Base-by-base conservation (phyloP, 2,888 invertebrate species). In the Cecidostiba fungosa region DNA sequence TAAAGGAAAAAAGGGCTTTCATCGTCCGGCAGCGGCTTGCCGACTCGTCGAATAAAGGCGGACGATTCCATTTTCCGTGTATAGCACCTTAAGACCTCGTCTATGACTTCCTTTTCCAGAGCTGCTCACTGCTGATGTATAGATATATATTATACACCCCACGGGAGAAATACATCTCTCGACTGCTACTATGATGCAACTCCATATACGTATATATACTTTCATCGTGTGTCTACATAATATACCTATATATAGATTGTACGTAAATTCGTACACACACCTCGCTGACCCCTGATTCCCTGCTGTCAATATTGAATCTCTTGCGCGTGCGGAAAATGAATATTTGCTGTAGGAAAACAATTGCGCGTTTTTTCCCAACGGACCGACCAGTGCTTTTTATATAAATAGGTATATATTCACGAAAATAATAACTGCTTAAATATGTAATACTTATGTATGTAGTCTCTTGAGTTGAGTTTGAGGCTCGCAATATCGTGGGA, bases 41-140 rank as follows among this genome's bases (percentile, higher is more conserved):
- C 54, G 77, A 62, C 32, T 77, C n/a, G 29, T 72, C 72, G 62
- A n/a, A 54, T 50, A 77, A 54, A 66, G n/a, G 66, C 23, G 47
- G 54, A 82, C 47, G 66, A 77, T 77, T 73, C 82, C 66, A 82
- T 85, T 78, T 85, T 72, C 50, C 66, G 66, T 78, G 29, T 79
- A 81, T 66, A 66, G 72, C 69, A 70, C 76, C 76, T 43, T 69
- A 26, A 76, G 59, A 84, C 84, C 73, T 39, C 74, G 36, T 73
- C 36, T 78, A 78, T 66, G 69, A 85, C 85, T 82, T 82, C 54
- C 78, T 59, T 59, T 79, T 82, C 16, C 54, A 19, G 47, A 23
- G 66, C 32, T 70, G 16, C 26, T 29, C 72, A 6, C 62, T 32
- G 23, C 26, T 29, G n/a, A n/a, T 12, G n/a, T 14, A 43, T 19